These are phyloP conservation scores for Taenioides sp. DNA, from an alignment of 2,797 vertebrate genomes.

Conservation along the genomic window DNA sequence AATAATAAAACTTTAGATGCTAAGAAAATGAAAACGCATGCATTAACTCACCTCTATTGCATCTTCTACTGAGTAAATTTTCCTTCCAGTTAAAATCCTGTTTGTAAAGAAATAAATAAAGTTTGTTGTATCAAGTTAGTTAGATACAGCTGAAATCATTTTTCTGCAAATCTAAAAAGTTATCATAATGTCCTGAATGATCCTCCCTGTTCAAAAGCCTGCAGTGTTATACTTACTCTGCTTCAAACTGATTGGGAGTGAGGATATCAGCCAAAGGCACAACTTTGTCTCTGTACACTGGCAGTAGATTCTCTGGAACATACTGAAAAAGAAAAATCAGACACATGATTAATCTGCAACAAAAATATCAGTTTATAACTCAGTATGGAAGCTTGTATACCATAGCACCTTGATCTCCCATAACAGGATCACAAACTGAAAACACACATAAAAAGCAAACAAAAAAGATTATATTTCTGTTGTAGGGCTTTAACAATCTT, in stretches of 20 bases:
- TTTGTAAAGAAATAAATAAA: background rate
- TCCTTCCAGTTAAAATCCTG: constrained; percentile 89
- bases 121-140: background rate
- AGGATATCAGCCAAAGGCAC: constrained; percentile 93
- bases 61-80: constrained; percentile 87
- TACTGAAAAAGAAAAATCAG: constrained; percentile 75
- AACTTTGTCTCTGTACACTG: constrained; percentile 90
- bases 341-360: background rate
- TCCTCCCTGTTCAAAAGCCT: background rate
- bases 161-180: background rate
- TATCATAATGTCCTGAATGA: background rate
- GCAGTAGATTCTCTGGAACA: constrained; percentile 89
- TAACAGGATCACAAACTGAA: constrained; percentile 95
- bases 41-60: constrained; percentile 81
- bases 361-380: background rate
- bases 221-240: constrained; percentile 84
- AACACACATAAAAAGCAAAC: background rate
- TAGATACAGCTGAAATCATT: background rate
- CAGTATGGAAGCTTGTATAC: constrained; percentile 63
- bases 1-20: background rate
- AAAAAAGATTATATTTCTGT: background rate
- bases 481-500: background rate
- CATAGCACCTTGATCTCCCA: constrained; percentile 96
- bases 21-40: background rate
- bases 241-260: constrained; percentile 97